A percentile compares a stretch with the other conserved stretches of the same genome.
These are phyloP conservation scores for Centropus unirufus DNA, from an alignment of 2,113 vertebrate species.

Conservation along the genomic window DNA sequence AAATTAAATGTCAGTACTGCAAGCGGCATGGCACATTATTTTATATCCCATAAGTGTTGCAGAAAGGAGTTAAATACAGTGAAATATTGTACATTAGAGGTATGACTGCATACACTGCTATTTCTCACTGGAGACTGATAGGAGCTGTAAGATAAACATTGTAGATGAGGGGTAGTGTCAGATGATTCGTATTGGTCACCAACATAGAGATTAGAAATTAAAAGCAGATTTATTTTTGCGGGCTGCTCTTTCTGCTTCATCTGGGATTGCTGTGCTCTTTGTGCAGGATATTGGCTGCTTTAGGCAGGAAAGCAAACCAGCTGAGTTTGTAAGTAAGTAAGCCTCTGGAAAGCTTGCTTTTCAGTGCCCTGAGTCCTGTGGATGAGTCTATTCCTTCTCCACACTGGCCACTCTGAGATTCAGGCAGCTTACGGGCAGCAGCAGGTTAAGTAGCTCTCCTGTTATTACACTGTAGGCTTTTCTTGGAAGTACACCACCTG, in stretches of 20 bases:
- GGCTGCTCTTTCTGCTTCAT: neutral
- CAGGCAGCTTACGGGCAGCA: neutral
- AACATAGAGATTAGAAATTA: neutral
- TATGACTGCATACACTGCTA: neutral
- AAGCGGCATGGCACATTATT: neutral
- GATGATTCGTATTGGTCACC: rapidly evolving
- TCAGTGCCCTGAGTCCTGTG: neutral
- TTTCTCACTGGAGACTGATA: neutral
- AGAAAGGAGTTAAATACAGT: neutral
- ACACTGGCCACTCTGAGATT: neutral
- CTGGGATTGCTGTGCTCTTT: neutral
- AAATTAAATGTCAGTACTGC: neutral
- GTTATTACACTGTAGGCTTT: slow-evolving; percentile 34
- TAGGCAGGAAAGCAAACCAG: neutral
- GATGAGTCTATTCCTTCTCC: neutral
- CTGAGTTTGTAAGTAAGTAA: neutral
- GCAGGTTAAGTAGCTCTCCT: slow-evolving; percentile 20
- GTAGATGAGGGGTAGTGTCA: neutral
- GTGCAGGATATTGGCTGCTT: neutral
- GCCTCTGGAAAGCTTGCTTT: neutral
- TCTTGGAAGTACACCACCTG: slow-evolving; percentile 46
- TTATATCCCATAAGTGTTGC: neutral
- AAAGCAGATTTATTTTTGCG: neutral
- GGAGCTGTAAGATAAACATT: neutral
- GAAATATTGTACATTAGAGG: neutral